Base-by-base conservation (phyloP, 2,888 invertebrate genomes). In the Orchesella flavescens region DNA sequence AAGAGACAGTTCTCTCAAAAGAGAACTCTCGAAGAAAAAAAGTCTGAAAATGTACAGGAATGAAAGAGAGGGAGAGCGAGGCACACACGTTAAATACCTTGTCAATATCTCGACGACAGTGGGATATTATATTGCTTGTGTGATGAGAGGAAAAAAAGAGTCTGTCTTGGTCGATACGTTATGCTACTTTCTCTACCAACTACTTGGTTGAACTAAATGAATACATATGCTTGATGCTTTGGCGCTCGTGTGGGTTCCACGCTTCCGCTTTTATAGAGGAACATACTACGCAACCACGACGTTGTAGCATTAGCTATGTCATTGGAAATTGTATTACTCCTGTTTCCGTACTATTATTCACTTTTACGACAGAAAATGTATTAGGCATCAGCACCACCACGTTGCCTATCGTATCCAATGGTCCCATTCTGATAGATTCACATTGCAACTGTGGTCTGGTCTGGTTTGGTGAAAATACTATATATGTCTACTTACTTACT, bases 331-430 rank as follows among this genome's bases (percentile, higher is more conserved):
- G 66, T 68, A 80, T 80, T 80, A 80, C 66, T 68, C 73, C 57
- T 57, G 57, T 66, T 80, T 73, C 80, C 80, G 46, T 34, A 68
- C 80, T 65, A 80, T 80, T 80, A 80, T 80, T 80, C 80, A 73
- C 80, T 80, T 80, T 80, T 66, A 66, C 80, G 55, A 59, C 49
- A 55, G 9, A 49, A 24, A 12, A 46, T 66, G 17, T 44, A 49
- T 9, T 17, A 66, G n/a, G 43, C 17, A 63, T n/a, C 44, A 61
- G 43, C 19, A 72, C 21, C 61, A 61, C 75, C 15, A n/a, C 15
- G 3, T 15, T 17, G 13, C 19, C 53, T 43, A 75, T 53, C 7
- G 15, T 7, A 19, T 63, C 13, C 21, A 7, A 63, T 5, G 19
- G 12, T 15, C 43, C 13, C 24, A 65, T 13, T 34, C 19, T 68